A percentile compares a stretch with the other conserved stretches of the same genome.
These are phyloP conservation scores for Anabas testudineus DNA, from an alignment of 2,797 vertebrate species.

Conservation along the genomic window DNA sequence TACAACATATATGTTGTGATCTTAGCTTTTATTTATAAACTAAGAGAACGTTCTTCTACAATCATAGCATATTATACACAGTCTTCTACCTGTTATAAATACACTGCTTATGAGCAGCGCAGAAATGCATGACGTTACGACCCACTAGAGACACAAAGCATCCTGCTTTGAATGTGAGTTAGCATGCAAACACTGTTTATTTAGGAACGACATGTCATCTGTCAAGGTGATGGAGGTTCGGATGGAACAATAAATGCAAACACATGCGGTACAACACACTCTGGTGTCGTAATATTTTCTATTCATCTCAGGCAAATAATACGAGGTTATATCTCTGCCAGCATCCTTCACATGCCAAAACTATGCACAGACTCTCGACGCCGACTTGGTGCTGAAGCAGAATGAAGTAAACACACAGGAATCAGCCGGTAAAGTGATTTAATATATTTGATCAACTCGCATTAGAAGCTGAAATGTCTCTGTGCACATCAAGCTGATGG, in stretches of 20 bases:
- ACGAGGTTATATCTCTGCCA: constrained; percentile 39
- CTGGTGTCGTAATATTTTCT: constrained; percentile 24
- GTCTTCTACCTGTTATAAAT: neutral
- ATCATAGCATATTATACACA: neutral
- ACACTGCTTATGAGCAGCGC: neutral
- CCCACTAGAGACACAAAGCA: constrained; percentile 13
- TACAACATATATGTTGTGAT: too few relatives aligned
- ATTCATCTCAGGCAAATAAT: constrained; percentile 58
- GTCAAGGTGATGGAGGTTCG: constrained; percentile 68
- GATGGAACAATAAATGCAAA: constrained; percentile 71
- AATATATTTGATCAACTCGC: constrained; percentile 33
- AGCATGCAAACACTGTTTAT: constrained; percentile 25
- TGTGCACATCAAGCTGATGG: constrained; percentile 22
- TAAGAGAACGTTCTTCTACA: neutral
- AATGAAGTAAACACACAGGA: constrained; percentile 29
- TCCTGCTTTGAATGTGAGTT: neutral
- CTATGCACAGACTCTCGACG: constrained; percentile 8
- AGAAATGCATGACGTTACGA: neutral
- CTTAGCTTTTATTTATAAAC: too few relatives aligned
- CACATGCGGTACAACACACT: constrained; percentile 34
- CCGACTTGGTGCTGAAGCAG: constrained; percentile 13
- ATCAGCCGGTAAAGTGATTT: constrained; percentile 24
- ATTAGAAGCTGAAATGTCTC: constrained; percentile 32
- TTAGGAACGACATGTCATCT: constrained; percentile 65
- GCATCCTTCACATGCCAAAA: constrained; percentile 42